Base-by-base conservation (phyloP, 2,113 vertebrate genomes). In the Prionailurus viverrinus region DNA sequence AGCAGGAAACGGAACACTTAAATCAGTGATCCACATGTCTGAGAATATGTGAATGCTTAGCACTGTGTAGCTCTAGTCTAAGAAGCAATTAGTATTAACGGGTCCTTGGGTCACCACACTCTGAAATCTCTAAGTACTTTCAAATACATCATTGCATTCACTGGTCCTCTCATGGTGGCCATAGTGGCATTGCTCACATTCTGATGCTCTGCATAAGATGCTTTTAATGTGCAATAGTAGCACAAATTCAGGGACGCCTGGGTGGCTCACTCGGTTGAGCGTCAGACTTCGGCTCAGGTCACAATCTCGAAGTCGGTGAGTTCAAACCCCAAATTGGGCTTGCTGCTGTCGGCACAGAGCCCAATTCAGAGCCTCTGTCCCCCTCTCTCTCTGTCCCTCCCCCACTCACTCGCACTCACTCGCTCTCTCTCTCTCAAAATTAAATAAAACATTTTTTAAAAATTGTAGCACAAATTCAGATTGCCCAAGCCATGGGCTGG, bases 1-100 rank as follows among this genome's bases (percentile, higher is more conserved):
- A 82, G 76, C 58, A 81, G n/a, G 80, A 97, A 95, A 84, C 68
- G 61, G 33, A 93, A 87, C 39, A 55, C 51, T 95, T 84, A 66
- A 93, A 39, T 95, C 73, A 89, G 58, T 80, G 39, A 92, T 55
- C 73, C 69, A 94, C 53, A 7, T 83, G 89, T 92, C 91, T 87
- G 39, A 94, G 97, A 98, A 91, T 76, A 88, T 33, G 71, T 95
- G 83, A 87, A 48, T 97, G 83, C 41, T 84, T 76, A 84, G n/a
- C 31, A 36, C n/a, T 96, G 45, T 76, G 58, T 71, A 89, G 53
- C 74, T 95, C 33, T 93, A 33, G 27, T 51, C 29, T 58, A 83
- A 96, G 58, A 96, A 95, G 53, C 97, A 95, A 82, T 36, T 48
- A 96, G 39, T 89, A 65, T 76, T 90, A 29, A 6, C 68, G 45